phyloP scores from a whole-genome alignment of 2,797 vertebrate species.

The Valencia hispanica region DNA sequence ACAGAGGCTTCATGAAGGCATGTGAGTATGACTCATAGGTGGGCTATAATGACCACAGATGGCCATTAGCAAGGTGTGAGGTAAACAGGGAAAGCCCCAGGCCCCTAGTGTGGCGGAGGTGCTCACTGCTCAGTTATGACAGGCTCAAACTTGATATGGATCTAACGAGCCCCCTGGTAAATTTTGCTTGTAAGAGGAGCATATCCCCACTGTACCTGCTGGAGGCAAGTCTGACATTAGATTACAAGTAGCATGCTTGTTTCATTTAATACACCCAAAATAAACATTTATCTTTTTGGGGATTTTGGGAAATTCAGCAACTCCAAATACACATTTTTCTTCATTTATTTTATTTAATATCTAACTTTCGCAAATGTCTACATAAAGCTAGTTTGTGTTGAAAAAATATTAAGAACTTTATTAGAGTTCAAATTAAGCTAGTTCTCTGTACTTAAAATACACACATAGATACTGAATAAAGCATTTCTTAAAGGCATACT shows the following conservation, averaged over 20 bases:
- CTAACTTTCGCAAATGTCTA: neutral
- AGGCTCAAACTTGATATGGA: conserved; percentile 70
- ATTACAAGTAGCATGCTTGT: neutral
- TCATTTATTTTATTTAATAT: conserved; percentile 9
- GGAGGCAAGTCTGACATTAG: conserved; percentile 21
- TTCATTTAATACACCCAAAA: neutral
- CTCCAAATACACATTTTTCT: no score
- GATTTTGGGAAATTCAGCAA: no score
- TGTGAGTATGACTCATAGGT: conserved; percentile 71
- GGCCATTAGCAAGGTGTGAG: conserved; percentile 76
- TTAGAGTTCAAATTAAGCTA: neutral
- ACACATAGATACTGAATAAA: neutral
- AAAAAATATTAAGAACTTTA: neutral
- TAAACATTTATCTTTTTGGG: conserved; percentile 6
- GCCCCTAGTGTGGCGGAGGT: conserved; percentile 60
- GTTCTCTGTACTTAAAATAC: neutral
- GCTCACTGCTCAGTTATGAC: conserved; percentile 69
- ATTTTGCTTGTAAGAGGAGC: conserved; percentile 42
- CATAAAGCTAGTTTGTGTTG: neutral
- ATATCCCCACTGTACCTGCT: conserved; percentile 41
- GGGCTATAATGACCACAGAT: conserved; percentile 76
- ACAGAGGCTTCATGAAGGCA: conserved; percentile 47
- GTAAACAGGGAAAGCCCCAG: conserved; percentile 60
- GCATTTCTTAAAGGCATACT: no score
- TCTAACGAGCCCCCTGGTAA: conserved; percentile 78